Conservation (phyloP, 2,113 vertebrate genomes). For the Thalassoma bifasciatum region DNA sequence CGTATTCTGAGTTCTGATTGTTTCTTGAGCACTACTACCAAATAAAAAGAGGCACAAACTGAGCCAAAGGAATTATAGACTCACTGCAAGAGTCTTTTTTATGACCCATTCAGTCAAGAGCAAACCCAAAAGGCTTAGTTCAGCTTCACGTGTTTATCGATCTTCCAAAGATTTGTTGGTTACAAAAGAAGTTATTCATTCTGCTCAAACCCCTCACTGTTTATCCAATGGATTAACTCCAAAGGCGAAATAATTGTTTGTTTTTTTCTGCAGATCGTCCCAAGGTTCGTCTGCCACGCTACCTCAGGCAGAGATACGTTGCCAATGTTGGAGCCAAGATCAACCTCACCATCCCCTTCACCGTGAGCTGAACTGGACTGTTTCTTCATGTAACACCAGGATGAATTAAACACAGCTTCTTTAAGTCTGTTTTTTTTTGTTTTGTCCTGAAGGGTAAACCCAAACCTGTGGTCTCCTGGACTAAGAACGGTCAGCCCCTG, state of each 20-base stretch:
- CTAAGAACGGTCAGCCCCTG: conserved; percentile 85
- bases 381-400: background rate
- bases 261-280: conserved; percentile 85
- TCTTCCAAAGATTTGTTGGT: conserved; percentile 5
- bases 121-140: background rate
- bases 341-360: conserved; percentile 94
- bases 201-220: background rate
- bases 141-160: background rate
- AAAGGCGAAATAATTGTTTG: background rate
- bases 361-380: conserved; percentile 78
- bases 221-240: background rate
- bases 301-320: conserved; percentile 89
- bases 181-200: background rate
- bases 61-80: background rate
- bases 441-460: conserved; percentile 88
- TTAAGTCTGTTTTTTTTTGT: background rate
- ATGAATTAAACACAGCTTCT: background rate
- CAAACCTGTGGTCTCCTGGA: conserved; percentile 89
- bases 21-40: too few species aligned
- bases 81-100: background rate
- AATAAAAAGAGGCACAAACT: background rate
- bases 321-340: conserved; percentile 86
- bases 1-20: too few species aligned
- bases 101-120: conserved; percentile 1
- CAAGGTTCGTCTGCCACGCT: conserved; percentile 92